Conservation (phyloP, 2,113 vertebrate species). For the Micromys minutus region DNA sequence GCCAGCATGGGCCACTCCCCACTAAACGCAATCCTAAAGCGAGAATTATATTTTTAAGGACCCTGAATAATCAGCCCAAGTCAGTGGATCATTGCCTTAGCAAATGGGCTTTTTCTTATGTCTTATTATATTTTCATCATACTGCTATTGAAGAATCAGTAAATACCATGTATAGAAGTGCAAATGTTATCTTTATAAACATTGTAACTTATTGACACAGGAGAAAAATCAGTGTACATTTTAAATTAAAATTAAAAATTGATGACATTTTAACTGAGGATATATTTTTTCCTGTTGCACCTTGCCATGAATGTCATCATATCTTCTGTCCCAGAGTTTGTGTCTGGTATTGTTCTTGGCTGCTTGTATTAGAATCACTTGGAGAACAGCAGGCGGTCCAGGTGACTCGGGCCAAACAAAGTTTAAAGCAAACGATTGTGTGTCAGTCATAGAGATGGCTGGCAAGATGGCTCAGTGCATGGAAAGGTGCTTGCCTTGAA, state of each 20-base stretch:
- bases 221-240: neutral
- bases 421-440: neutral
- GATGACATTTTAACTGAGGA: slow-evolving; percentile 10
- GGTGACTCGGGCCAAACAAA: neutral
- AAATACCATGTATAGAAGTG: neutral
- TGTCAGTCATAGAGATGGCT: neutral
- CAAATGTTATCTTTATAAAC: neutral
- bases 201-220: neutral
- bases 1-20: neutral
- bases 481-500: neutral
- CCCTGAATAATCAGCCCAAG: neutral
- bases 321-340: neutral
- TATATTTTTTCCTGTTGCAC: neutral
- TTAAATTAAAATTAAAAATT: no score
- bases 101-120: neutral
- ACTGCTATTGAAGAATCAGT: neutral
- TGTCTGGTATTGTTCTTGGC: neutral
- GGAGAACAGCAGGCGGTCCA: neutral
- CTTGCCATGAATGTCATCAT: neutral
- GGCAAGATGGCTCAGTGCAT: neutral
- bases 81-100: neutral
- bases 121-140: neutral
- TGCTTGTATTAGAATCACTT: neutral
- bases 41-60: neutral
- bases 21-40: neutral